phyloP scores from a whole-genome alignment of 1,140 invertebrate genomes.

The Diabrotica virgifera region DNA sequence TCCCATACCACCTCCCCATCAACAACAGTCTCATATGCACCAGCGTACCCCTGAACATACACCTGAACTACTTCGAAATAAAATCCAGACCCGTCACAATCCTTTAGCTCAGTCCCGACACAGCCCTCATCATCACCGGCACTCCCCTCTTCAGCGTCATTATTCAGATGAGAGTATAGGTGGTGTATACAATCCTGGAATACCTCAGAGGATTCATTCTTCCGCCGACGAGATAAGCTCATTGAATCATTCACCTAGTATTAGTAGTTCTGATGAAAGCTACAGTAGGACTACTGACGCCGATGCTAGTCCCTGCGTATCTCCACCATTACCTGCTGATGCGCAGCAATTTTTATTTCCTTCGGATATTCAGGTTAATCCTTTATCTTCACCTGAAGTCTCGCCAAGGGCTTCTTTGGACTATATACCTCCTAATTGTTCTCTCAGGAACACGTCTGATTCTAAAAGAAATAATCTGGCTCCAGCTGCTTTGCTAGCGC shows the following conservation, averaged over 20 bases:
- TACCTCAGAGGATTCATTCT: slow-evolving; percentile 60
- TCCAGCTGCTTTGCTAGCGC: slow-evolving; percentile 48
- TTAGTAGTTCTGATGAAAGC: slow-evolving; percentile 78
- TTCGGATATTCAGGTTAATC: slow-evolving; percentile 57
- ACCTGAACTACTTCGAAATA: slow-evolving; percentile 37
- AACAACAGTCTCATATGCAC: slow-evolving; percentile 20
- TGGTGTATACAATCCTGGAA: slow-evolving; percentile 43
- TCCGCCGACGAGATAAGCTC: slow-evolving; percentile 79
- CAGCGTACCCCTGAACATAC: slow-evolving; percentile 36
- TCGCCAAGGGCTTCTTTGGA: slow-evolving; percentile 51
- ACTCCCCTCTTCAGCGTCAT: slow-evolving; percentile 53
- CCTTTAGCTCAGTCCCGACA: slow-evolving; percentile 42
- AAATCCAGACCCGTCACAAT: slow-evolving; percentile 42
- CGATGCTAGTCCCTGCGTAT: slow-evolving; percentile 60
- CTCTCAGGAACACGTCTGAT: slow-evolving; percentile 38
- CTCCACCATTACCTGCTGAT: slow-evolving; percentile 54
- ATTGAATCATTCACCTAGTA: slow-evolving; percentile 71
- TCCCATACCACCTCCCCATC: slow-evolving; percentile 31
- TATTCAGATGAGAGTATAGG: slow-evolving; percentile 64
- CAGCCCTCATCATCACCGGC: slow-evolving; percentile 41
- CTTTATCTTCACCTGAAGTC: slow-evolving; percentile 50
- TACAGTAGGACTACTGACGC: slow-evolving; percentile 72
- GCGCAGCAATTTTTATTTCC: slow-evolving; percentile 59
- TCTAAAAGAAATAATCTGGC: slow-evolving; percentile 49
- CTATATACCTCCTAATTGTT: slow-evolving; percentile 51